Percentiles rank a stretch among this genome's conserved stretches.
These are phyloP conservation scores for Periparus ater DNA, from an alignment of 2,797 vertebrate genomes.

Conservation along the genomic window DNA sequence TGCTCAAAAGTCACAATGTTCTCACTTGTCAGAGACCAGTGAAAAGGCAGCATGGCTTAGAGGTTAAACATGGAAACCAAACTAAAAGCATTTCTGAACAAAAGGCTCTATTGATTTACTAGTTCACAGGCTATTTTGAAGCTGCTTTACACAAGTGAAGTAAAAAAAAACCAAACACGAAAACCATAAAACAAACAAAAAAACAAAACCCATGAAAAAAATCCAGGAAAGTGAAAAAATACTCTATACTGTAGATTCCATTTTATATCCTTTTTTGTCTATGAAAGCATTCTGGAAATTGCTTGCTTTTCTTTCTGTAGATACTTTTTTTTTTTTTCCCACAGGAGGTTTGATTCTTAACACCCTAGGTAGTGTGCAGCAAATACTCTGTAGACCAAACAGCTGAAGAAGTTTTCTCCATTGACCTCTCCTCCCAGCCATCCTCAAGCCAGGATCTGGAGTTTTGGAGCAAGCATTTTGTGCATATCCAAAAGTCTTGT, in stretches of 20 bases:
- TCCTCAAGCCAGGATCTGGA: not conserved
- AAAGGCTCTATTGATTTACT: not conserved
- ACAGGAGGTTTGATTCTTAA: not conserved
- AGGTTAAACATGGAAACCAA: not conserved
- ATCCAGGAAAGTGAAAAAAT: not conserved
- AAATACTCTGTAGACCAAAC: not conserved
- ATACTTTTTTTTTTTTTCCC: not conserved
- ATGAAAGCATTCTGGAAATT: not conserved
- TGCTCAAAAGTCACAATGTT: not conserved
- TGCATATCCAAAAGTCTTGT: not conserved
- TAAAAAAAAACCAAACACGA: not conserved
- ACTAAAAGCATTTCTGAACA: not conserved
- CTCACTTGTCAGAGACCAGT: not conserved
- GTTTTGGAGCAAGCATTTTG: not conserved
- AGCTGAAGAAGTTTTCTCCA: not conserved
- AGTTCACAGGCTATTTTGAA: not conserved
- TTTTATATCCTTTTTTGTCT: not conserved
- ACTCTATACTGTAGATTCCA: not conserved
- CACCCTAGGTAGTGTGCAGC: not conserved
- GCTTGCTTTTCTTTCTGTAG: not conserved
- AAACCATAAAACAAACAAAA: not conserved
- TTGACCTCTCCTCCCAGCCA: not conserved
- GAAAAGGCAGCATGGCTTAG: not conserved
- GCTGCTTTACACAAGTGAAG: not conserved
- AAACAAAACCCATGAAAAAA: not conserved